These are phyloP conservation scores for Bubalus kerabau DNA, from an alignment of 2,113 vertebrate species.

Conservation along the genomic window DNA sequence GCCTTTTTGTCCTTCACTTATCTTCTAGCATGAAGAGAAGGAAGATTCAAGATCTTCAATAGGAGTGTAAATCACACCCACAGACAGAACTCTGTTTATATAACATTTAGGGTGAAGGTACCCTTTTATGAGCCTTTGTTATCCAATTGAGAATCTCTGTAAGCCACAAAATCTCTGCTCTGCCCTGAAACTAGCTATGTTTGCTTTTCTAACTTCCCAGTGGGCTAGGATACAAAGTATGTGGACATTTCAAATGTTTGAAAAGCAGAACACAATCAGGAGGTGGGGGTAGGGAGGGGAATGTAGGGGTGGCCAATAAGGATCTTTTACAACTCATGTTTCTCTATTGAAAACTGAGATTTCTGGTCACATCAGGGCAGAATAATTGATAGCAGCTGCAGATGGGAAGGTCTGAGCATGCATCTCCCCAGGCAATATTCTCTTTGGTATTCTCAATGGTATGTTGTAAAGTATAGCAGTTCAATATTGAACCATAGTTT, in stretches of 20 bases:
- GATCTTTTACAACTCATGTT: conserved; percentile 68
- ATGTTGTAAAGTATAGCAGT: conserved; percentile 11
- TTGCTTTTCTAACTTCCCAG: conserved; percentile 68
- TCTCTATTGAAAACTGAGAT: conserved; percentile 66
- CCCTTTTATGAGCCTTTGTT: conserved; percentile 61
- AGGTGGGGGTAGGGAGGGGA: conserved; percentile 15
- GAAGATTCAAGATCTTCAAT: conserved; percentile 56
- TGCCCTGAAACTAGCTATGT: conserved; percentile 37
- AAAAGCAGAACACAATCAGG: conserved; percentile 59
- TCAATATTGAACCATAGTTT: not conserved
- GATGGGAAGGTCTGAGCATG: conserved; percentile 70
- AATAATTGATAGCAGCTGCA: conserved; percentile 79
- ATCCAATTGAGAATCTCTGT: conserved; percentile 47
- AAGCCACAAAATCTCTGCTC: conserved; percentile 55
- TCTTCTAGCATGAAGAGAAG: conserved; percentile 50
- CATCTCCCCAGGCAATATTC: conserved; percentile 71
- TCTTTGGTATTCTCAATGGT: conserved; percentile 57
- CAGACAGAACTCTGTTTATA: conserved; percentile 44
- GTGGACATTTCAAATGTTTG: conserved; percentile 57
- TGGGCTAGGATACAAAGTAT: conserved; percentile 26
- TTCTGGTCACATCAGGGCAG: conserved; percentile 70
- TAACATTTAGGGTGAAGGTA: conserved; percentile 53
- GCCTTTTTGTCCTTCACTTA: conserved; percentile 66
- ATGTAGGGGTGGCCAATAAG: conserved; percentile 31
- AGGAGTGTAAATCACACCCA: conserved; percentile 51